Conservation (phyloP, 2,797 vertebrate species). For the Onychomys arenicola region DNA sequence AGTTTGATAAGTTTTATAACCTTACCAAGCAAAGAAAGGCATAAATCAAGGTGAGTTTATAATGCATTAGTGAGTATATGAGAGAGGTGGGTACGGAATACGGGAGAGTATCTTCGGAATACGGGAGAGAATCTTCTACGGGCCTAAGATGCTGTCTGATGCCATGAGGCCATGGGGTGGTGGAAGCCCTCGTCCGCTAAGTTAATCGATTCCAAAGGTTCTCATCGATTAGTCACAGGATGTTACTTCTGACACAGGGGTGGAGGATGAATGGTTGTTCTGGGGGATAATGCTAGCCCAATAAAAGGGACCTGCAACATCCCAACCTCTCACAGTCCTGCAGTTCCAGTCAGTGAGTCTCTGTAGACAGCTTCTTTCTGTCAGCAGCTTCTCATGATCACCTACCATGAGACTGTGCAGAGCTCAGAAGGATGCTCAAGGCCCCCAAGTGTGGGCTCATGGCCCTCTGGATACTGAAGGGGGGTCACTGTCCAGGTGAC, state of each 20-base stretch:
- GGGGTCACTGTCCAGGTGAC: neutral
- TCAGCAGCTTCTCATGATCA: neutral
- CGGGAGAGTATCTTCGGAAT: neutral
- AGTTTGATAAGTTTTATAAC: neutral
- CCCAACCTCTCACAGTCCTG: neutral
- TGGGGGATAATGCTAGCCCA: neutral
- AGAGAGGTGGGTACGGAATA: neutral
- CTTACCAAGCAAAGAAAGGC: neutral
- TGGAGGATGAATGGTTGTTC: neutral
- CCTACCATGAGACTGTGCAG: neutral
- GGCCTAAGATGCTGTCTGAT: too few species aligned
- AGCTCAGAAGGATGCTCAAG: neutral
- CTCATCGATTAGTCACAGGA: neutral
- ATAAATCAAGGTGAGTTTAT: neutral
- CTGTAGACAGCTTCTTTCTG: neutral
- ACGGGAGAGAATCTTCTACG: neutral
- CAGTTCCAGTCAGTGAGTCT: neutral
- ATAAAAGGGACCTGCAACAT: too few species aligned
- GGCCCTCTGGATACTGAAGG: neutral
- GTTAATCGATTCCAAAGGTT: neutral
- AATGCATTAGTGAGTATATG: neutral
- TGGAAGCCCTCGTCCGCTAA: neutral
- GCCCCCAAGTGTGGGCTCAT: neutral
- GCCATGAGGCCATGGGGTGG: neutral
- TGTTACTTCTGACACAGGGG: neutral